Evolutionary conservation across 2,888 invertebrate genomes (phyloP), one percentile per base, ranked within the genome.

Genomic region (Dicycla oo): DNA sequence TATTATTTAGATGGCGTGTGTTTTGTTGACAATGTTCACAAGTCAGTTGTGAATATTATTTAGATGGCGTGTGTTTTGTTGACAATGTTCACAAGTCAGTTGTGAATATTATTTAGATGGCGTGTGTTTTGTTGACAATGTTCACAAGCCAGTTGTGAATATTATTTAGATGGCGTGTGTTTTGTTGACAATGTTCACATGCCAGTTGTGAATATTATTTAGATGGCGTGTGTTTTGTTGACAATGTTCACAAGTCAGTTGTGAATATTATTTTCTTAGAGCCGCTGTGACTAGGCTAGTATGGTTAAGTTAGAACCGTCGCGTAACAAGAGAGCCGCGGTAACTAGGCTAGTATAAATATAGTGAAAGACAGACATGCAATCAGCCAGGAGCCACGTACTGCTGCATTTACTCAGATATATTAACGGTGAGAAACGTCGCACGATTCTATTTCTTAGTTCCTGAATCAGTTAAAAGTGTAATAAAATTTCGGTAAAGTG

Each of bases 351-450:
- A 23, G 57, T 13, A 13, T 53, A n/a, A 20, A 23, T 23, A 7
- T 15, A 20, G 13, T 30, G 69, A 62, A n/a, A 11, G 71, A 56
- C 71, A 34, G 57, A 56, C 78, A 81, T 65, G 81, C 78, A 23
- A 71, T 34, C 65, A 64, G 23, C 67, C 15, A 8, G 15, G 43
- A 76, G 34, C 34, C 15, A 68, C 77, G 45, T 64, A 71, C 70
- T 71, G 77, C 49, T 71, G 78, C 78, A 40, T 53, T 51, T 49
- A 40, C 61, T 75, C 49, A 56, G 54, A 61, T 67, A 62, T 61
- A 49, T 40, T 51, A 57, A 53, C 54, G 45, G 34, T 53, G 26
- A 49, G 30, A 30, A 49, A 53, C 56, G 66, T 38, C 30, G 43
- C 49, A 51, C 40, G 38, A 54, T 63, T 60, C 38, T 38, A 45